Conservation (phyloP, 1,140 invertebrate genomes). For the Papilio helenus region DNA sequence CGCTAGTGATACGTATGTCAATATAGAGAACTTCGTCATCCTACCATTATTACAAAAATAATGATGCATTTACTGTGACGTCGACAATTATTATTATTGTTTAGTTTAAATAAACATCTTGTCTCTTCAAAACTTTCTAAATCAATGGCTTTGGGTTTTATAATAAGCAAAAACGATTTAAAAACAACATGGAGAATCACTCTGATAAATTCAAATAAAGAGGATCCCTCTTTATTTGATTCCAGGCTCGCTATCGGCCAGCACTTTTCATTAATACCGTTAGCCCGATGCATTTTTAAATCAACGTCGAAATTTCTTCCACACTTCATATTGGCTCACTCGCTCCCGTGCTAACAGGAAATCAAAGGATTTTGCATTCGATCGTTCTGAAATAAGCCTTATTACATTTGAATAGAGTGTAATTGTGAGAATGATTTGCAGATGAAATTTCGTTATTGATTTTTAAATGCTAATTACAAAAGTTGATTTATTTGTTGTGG, state of each 20-base stretch:
- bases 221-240: conserved; percentile 5
- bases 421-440: not conserved
- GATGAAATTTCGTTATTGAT: not conserved
- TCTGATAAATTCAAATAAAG: conserved; percentile 29
- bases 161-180: not conserved
- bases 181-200: conserved; percentile 29
- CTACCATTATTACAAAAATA: no score
- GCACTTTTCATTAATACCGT: conserved; percentile 36
- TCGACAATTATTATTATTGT: no score
- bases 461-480: not conserved
- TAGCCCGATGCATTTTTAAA: conserved; percentile 36
- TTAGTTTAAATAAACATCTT: no score
- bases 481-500: not conserved
- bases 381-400: conserved; percentile 11
- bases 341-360: conserved; percentile 30
- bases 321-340: conserved; percentile 35
- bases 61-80: no score
- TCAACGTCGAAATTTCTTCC: conserved; percentile 33
- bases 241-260: conserved; percentile 14
- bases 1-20: no score
- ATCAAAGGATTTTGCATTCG: conserved; percentile 28
- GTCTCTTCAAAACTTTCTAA: no score
- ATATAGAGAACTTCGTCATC: no score
- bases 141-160: not conserved
- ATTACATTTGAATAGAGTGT: not conserved